Conservation (phyloP, 2,113 vertebrate genomes). For the Petaurus breviceps region DNA sequence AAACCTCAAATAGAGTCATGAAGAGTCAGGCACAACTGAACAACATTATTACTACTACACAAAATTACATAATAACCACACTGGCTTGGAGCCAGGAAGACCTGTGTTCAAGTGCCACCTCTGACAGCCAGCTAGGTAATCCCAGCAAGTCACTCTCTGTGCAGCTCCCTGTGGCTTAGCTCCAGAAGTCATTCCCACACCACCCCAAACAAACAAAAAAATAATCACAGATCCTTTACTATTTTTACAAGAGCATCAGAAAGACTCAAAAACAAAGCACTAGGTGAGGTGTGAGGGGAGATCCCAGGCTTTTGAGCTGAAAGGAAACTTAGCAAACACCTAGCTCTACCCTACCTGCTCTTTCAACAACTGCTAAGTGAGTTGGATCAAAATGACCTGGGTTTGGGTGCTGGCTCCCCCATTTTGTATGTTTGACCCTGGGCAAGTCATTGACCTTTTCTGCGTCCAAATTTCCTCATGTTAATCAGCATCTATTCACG, state of each 20-base stretch:
- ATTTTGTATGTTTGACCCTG: constrained; percentile 34
- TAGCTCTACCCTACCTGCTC: not conserved
- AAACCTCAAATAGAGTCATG: too few species aligned
- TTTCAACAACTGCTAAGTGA: not conserved
- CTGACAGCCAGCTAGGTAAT: not conserved
- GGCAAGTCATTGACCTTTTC: not conserved
- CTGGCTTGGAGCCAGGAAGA: not conserved
- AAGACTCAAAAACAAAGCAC: not conserved
- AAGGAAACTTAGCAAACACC: not conserved
- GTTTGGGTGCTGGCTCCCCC: not conserved
- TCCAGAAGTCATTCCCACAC: not conserved
- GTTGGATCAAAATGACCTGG: not conserved
- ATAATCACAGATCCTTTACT: not conserved
- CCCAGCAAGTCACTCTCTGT: not conserved
- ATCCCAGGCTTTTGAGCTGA: not conserved
- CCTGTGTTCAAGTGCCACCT: not conserved
- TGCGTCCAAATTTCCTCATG: constrained; percentile 17
- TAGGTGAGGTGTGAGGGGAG: not conserved
- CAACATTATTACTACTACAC: not conserved
- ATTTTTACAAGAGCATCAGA: not conserved
- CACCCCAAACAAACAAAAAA: not conserved
- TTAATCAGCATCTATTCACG: too few species aligned
- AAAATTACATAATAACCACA: not conserved
- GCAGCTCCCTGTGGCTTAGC: not conserved
- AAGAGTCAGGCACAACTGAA: too few species aligned